Conservation (phyloP, 2,113 vertebrate genomes). For the Morone chrysops region DNA sequence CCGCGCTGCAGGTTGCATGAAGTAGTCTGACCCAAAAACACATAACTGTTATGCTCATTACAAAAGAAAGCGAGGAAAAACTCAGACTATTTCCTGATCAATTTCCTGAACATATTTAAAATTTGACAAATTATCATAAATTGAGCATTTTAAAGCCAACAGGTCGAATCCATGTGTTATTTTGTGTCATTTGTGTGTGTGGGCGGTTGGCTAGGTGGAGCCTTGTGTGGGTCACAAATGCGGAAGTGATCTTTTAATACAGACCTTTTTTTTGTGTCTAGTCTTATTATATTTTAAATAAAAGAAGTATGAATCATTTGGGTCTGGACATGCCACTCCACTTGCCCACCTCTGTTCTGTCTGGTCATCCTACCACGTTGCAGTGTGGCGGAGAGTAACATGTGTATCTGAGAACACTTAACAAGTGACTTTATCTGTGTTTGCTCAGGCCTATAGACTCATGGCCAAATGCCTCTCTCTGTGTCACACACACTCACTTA, state of each 20-base stretch:
- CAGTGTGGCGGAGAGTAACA: slow-evolving; percentile 13
- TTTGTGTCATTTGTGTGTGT: background rate
- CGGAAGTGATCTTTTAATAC: background rate
- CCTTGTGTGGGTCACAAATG: background rate
- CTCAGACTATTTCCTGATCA: background rate
- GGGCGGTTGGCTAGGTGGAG: background rate
- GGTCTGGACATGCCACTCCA: slow-evolving; percentile 11
- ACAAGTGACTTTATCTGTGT: slow-evolving; percentile 70
- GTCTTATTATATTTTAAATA: background rate
- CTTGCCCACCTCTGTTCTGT: slow-evolving; percentile 7
- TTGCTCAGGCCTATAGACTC: slow-evolving; percentile 68
- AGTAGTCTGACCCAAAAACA: slow-evolving; percentile 17
- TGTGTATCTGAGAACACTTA: slow-evolving; percentile 47
- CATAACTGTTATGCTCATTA: slow-evolving; percentile 5
- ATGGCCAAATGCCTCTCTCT: slow-evolving; percentile 46
- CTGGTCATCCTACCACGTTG: slow-evolving; percentile 21
- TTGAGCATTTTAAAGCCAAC: background rate
- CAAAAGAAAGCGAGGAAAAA: slow-evolving; percentile 5
- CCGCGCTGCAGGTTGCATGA: slow-evolving; percentile 39
- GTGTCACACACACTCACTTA: slow-evolving; percentile 32
- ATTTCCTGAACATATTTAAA: slow-evolving; percentile 3
- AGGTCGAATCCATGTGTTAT: background rate
- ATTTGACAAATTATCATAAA: background rate
- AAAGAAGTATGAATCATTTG: slow-evolving; percentile 35
- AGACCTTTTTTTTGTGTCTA: background rate